Conservation (phyloP, 2,113 vertebrate species). For the Morone saxatilis region DNA sequence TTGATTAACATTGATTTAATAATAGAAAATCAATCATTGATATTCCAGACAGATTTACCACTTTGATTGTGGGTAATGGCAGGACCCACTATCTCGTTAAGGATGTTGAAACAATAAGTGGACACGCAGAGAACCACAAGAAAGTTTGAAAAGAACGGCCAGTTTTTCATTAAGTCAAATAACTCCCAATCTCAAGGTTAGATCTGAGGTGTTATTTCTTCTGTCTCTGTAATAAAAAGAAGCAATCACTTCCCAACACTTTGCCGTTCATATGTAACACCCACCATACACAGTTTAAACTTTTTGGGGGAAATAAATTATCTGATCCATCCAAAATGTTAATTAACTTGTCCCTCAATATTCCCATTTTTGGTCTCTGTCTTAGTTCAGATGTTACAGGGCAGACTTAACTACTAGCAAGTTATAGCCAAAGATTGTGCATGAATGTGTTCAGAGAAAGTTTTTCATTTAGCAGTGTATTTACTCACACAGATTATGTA, state of each 20-base stretch:
- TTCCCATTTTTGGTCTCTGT: neutral
- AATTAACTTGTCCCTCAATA: neutral
- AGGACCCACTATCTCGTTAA: neutral
- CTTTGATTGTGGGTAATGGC: neutral
- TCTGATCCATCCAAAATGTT: neutral
- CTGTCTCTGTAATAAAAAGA: neutral
- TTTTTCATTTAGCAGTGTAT: neutral
- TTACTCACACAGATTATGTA: slow-evolving; percentile 9
- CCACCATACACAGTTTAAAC: neutral
- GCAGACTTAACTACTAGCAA: neutral
- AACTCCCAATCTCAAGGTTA: neutral
- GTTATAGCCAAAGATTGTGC: neutral
- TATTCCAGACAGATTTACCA: neutral
- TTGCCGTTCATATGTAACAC: neutral
- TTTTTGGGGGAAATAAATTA: neutral
- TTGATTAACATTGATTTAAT: neutral
- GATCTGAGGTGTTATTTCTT: neutral
- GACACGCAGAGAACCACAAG: neutral
- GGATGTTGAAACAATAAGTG: neutral
- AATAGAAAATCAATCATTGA: neutral
- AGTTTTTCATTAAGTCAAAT: neutral
- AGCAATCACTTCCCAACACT: neutral
- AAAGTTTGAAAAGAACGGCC: neutral
- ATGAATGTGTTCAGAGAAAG: neutral
- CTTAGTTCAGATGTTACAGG: too few species aligned